These are phyloP conservation scores for Eupelmus urozonus DNA, from an alignment of 2,888 invertebrate genomes.

Conservation along the genomic window DNA sequence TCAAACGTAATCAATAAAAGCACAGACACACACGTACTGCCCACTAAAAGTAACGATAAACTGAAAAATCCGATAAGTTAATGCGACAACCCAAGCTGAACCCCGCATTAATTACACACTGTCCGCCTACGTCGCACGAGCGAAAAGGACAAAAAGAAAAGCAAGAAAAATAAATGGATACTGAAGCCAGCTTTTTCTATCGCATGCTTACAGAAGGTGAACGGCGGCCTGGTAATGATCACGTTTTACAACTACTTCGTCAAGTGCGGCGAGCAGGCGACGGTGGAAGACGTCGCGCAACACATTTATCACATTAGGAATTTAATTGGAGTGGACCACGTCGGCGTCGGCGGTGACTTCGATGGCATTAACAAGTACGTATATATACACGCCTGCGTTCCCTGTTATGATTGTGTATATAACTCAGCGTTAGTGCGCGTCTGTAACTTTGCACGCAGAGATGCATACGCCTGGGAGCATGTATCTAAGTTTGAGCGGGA, in stretches of 20 bases:
- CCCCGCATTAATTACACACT: background rate
- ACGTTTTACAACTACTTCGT: constrained; percentile 93
- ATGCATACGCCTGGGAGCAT: too few species aligned
- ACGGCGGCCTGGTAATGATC: constrained; percentile 95
- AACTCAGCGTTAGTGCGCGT: too few species aligned
- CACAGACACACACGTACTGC: background rate
- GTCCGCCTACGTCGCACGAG: background rate
- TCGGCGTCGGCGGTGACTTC: constrained; percentile 82
- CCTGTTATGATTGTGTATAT: background rate
- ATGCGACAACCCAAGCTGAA: background rate
- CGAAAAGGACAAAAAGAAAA: background rate
- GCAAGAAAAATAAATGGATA: background rate
- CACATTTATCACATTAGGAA: constrained; percentile 83
- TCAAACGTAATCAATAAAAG: background rate
- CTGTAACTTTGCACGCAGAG: too few species aligned
- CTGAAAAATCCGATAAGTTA: constrained; percentile 24
- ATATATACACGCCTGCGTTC: background rate
- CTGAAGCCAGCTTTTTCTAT: background rate
- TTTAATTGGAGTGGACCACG: constrained; percentile 81
- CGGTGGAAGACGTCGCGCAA: constrained; percentile 86
- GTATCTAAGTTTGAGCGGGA: too few species aligned
- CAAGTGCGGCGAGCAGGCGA: constrained; percentile 88
- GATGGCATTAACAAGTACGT: constrained; percentile 82
- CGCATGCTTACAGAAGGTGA: constrained; percentile 80
- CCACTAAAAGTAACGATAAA: too few species aligned